Base-by-base conservation (phyloP, 1,140 invertebrate genomes). In the Copidosoma floridanum region DNA sequence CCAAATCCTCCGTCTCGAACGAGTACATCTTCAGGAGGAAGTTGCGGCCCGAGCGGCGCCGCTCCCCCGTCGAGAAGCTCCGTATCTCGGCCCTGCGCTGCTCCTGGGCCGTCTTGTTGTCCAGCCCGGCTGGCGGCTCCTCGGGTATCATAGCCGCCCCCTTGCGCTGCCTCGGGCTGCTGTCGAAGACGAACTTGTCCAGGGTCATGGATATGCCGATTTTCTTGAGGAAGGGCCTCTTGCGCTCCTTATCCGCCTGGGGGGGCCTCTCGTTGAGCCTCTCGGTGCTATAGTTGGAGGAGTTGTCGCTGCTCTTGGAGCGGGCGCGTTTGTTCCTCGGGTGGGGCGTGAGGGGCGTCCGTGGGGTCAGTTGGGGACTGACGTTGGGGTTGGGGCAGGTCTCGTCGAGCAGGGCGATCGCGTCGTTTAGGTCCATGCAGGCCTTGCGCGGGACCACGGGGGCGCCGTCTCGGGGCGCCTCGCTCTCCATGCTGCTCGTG, bases 231-330 rank as follows among this genome's bases (percentile, higher is more conserved):
- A 81, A 81, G 0, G 77, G 77, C 7, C 77, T 63, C 14, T 70
- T 75, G 24, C 72, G 72, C n/a, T 70, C 71, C 38, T 72, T 75
- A 0, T 71, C 69, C 0, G 72, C 71, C n/a, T 71, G 68, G 0
- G 55, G 7, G 10, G 65, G 68, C 1, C 38, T n/a, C 4, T 79
- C 76, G 46, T 71, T 75, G 2, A 75, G 52, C n/a, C 66, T 68
- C 46, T 79, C 77, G 63, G 71, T 75, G 43, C 77, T 78, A 57
- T 78, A 79, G 38, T 75, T 79, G 1, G 72, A 77, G 0, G 78
- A 78, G 32, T 78, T 80, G 20, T 79, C 77, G 52, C 78, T 79
- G 53, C 77, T 81, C 61, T 81, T 81, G 3, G 78, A 81, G 20
- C 76, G 64, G 1, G 77, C 72, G 0, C 76, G 59, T 38, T 77